A percentile compares a stretch with the other conserved stretches of the same genome.
Conservation (phyloP, 2,888 invertebrate species). For the Sphaeridia pumilis region DNA sequence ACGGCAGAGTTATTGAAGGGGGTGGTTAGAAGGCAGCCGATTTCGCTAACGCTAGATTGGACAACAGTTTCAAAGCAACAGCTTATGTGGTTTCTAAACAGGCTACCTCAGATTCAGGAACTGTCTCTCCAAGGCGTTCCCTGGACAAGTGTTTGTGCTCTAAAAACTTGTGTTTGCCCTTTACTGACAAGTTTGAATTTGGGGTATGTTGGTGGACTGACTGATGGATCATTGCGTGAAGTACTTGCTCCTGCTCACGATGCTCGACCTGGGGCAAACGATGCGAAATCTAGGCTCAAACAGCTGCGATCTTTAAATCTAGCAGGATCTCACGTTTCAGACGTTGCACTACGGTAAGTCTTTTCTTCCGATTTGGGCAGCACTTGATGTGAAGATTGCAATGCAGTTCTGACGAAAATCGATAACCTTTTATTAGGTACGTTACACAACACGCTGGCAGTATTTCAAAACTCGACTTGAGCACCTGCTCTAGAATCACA, state of each 20-base stretch:
- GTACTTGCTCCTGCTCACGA: conserved; percentile 77
- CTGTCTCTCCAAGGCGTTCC: conserved; percentile 63
- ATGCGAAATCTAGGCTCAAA: conserved; percentile 62
- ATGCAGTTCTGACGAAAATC: no score
- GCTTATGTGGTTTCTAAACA: conserved; percentile 78
- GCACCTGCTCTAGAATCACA: conserved; percentile 71
- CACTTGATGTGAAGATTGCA: no score
- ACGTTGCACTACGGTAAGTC: conserved; percentile 60
- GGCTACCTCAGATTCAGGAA: conserved; percentile 69
- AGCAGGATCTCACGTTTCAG: conserved; percentile 80
- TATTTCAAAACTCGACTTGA: conserved; percentile 67
- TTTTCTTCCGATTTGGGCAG: no score
- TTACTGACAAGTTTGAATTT: conserved; percentile 65
- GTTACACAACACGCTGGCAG: conserved; percentile 63
- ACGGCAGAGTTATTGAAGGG: conserved; percentile 64
- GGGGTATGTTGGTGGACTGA: conserved; percentile 72
- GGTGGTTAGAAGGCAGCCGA: conserved; percentile 78
- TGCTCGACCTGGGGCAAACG: conserved; percentile 62
- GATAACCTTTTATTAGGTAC: no score
- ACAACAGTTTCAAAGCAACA: conserved; percentile 76
- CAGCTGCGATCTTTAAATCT: conserved; percentile 62
- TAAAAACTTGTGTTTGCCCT: conserved; percentile 70
- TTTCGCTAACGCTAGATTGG: conserved; percentile 72
- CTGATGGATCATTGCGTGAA: conserved; percentile 71
- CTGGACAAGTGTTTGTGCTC: conserved; percentile 63